Evolutionary conservation across 2,113 vertebrate species (phyloP), one percentile per base, ranked within the genome.

Genomic region (Ammospiza caudacuta): DNA sequence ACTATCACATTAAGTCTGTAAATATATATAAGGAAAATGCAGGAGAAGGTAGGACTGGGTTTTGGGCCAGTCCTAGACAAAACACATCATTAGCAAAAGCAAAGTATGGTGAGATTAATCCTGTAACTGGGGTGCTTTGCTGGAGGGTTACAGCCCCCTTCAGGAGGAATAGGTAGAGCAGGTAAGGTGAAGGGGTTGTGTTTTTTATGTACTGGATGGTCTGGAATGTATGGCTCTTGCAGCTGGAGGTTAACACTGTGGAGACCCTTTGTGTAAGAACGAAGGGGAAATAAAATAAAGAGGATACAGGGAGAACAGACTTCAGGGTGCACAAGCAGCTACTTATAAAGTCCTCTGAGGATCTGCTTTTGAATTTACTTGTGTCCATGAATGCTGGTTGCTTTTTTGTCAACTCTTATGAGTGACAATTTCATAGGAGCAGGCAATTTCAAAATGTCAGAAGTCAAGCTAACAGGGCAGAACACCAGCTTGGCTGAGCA

Each of bases 251-350:
- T 3, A 5, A 28, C 25, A 68, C 0, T 0, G 9, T 14, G 25
- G 43, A 87, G 19, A 74, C 5, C 2, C 8, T 20, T 37, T 29
- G 9, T 19, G 5, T 22, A 63, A 63, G 9, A 20, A 79, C 15
- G 22, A 68, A 87, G 4, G 3, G 9, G 8, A 61, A 88, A 69
- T 10, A 29, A 84, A 74, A 58, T 9, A 37, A 54, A 64, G 27
- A 4, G 1, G 29, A 31, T 31, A 47, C 0, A 0, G 11, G 25
- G 2, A 63, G 14, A 51, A 5, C 5, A 73, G 54, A 33, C 8
- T 63, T 63, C 7, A 39, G 61, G 4, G 37, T 52, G 14, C 54
- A 57, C 43, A 74, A 78, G 22, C 13, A 87, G 14, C 15, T 68
- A 33, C 25, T 73, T 62, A 14, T 28, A 46, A 61, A 11, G 21